Base-by-base conservation (phyloP, 2,113 vertebrate species). In the Oreocharis arfaki region DNA sequence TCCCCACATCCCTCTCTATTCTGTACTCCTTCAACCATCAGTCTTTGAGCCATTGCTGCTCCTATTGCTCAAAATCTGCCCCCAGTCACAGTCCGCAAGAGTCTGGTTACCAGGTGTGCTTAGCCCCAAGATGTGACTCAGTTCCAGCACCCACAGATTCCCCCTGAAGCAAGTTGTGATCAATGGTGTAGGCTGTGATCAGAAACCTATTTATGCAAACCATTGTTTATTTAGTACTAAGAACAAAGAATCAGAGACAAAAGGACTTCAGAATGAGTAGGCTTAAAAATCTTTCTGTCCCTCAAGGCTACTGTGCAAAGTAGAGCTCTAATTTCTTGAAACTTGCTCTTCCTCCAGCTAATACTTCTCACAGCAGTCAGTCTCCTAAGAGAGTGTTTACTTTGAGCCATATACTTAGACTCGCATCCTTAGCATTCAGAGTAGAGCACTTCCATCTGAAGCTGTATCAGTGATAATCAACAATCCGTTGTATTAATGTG, bases 171-270 rank as follows among this genome's bases (percentile, higher is more conserved):
- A 69, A 84, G 52, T 63, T 69, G n/a, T 47, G 63, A 90, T 87
- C 92, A 55, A 21, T 84, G 87, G n/a, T 4, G 4, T 84, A 59
- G 33, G 30, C 32, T 57, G 53, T 63, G 92, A 96, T 96, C 84
- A 83, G 90, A 91, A 94, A 79, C 41, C 11, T 76, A 47, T 89
- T 91, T 47, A 69, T 93, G 41, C 44, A 81, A 96, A 84, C 65
- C 52, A 16, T 23, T 93, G 75, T 80, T 95, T 93, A 80, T 88
- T 91, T 80, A 86, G 44, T 53, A 30, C 32, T 13, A 47, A 39
- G 55, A 93, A 82, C 57, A 96, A 94, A 93, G 33, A 0, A 0
- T 76, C 69, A 47, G 79, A 93, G 63, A 75, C 82, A 86, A 93
- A 88, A 83, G 24, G 22, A 19, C 55, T 94, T 91, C 61, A 91